phyloP scores from a whole-genome alignment of 2,113 vertebrate genomes.

The Otis tarda region DNA sequence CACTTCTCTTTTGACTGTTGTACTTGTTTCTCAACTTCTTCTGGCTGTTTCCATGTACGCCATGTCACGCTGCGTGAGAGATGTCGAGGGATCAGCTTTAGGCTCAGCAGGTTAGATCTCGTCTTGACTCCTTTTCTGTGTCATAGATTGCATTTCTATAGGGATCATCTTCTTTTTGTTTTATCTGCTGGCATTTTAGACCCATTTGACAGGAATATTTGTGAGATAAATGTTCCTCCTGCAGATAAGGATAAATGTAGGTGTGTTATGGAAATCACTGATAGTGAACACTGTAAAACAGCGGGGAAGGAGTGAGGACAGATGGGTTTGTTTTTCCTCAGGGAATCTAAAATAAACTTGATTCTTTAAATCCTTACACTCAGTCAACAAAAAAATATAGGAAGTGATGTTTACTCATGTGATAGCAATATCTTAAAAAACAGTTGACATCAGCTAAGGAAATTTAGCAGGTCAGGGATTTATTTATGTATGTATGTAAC shows the following conservation, averaged over 20 bases:
- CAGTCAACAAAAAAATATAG: neutral
- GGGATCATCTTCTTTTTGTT: neutral
- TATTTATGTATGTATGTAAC: constrained; percentile 36
- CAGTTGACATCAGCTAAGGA: neutral
- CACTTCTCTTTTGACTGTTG: neutral
- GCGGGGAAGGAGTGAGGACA: constrained; percentile 35
- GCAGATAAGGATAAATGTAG: constrained; percentile 22
- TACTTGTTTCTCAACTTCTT: neutral
- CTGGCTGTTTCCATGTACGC: neutral
- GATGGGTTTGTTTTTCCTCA: constrained; percentile 55
- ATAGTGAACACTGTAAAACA: constrained; percentile 34
- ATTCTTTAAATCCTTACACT: constrained; percentile 55
- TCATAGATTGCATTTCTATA: neutral
- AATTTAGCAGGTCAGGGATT: constrained; percentile 22
- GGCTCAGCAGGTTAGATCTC: neutral
- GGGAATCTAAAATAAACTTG: constrained; percentile 62
- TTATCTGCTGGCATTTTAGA: neutral
- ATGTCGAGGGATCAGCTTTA: neutral
- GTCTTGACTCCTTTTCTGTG: neutral
- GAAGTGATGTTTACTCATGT: constrained; percentile 32
- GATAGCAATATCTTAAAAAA: neutral
- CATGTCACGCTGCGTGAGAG: fast-evolving
- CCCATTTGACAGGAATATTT: neutral
- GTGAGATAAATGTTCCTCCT: constrained; percentile 19
- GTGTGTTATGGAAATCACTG: constrained; percentile 36